Evolutionary conservation across 2,113 vertebrate genomes (phyloP), one percentile per base, ranked within the genome.

Genomic region (Globicephala melas): DNA sequence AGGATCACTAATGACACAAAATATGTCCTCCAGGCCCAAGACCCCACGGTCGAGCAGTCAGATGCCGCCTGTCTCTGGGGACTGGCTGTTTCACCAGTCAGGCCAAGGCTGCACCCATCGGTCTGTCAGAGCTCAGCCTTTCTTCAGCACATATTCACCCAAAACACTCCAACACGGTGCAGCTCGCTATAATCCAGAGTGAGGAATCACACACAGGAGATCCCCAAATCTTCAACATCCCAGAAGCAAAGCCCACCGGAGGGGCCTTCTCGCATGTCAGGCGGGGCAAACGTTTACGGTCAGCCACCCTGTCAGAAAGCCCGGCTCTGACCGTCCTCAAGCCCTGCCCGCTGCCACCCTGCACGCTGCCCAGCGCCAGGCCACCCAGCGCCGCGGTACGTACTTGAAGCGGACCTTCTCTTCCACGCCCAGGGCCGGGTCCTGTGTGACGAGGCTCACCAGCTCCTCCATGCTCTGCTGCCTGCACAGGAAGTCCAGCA

Each of bases 361-460:
- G 20, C 4, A 58, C 11, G 25, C 47, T 26, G 86, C 91, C 71
- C 81, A 6, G 71, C 4, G 10, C 25, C 2, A 25, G 50, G 79
- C 36, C 92, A 55, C 13, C 4, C 58, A n/a, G 33, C 28, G 73
- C 20, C 77, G 86, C 8, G 84, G 94, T 90, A 98, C 99, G 98
- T 99, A 99, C 99, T 99, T 99, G 98, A 99, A 99, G 97, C 99
- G 99, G 97, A 99, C 99, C 98, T 99, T 99, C 99, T 99, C 99
- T 33, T 99, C 99, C 98, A 99, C 98, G 95, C 99, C 99, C 95
- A 98, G 76, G 0, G 99, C 99, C 0, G 99, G 99, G 97, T 99
- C 99, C 91, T 99, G 99, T 2, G 99, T 99, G 98, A 99, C 99
- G 96, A 99, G 99, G 97, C 82, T 98, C 98, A 99, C 99, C 98